Evolutionary conservation across 2,888 invertebrate genomes (phyloP), one percentile per base, ranked within the genome.

Genomic region (Caenorhabditis drosophilae): DNA sequence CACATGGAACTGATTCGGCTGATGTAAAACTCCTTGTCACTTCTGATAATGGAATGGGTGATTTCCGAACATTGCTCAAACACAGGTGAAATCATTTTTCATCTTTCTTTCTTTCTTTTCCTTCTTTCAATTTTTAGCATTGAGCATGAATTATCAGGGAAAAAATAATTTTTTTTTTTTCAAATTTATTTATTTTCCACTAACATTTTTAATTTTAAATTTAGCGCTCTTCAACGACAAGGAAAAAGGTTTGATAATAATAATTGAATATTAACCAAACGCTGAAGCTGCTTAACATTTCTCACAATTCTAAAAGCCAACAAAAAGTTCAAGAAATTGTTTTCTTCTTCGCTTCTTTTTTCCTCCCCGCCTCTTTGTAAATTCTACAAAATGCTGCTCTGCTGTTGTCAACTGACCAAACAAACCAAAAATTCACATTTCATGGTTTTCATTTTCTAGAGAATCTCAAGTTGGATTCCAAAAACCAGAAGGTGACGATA

Each of bases 1-100:
- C 90, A 74, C 92, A 94, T 83, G 97, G 97, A 61, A 92, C 93
- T 84, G 98, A 98, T 86, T 90, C 92, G 0, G 94, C 93, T 62
- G 95, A 95, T 85, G 92, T 93, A 89, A 91, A 91, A 84, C 89
- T 98, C 74, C 96, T 93, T 85, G 96, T 98, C 63, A 95, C 86
- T 9, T 63, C 76, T 15, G 81, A 79, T 42, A 70, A 75, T 38
- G 75, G 71, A 35, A 92, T 97, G 91, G n/a, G n/a, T n/a, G 98
- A 98, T 87, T 99, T 97, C 91, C 90, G 98, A 86, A 90, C 94
- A 69, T 91, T 97, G 91, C 88, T 98, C 80, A 95, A 94, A 87
- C 95, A 93, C 88, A 90, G 81, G 83, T 82, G 54, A 36, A 25
- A 9, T 31, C 31, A 9, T 9, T 31, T 31, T 31, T 9, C 7